A percentile compares a stretch with the other conserved stretches of the same genome.
Evolutionary conservation across 2,888 invertebrate species (phyloP).

Genomic region (Hydraecia micacea): DNA sequence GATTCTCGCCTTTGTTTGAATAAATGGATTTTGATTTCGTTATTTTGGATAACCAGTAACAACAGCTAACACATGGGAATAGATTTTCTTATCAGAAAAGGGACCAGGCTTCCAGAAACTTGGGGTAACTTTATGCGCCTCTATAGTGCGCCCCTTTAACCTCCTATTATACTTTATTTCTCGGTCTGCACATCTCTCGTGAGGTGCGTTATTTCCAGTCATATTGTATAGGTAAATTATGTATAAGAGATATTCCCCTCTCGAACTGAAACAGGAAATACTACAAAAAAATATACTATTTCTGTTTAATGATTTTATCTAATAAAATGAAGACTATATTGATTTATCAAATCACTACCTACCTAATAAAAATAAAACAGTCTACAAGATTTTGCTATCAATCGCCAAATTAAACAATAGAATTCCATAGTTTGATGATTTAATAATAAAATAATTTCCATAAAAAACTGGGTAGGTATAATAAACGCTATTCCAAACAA

Average conservation of each 20-base stretch:
- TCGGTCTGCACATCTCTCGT: not conserved
- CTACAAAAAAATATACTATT: not conserved
- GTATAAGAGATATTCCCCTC: not conserved
- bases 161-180: not conserved
- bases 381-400: slow-evolving; percentile 29
- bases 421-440: slow-evolving; percentile 17
- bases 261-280: not conserved
- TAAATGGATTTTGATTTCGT: not conserved
- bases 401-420: slow-evolving; percentile 15
- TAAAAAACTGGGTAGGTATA: slow-evolving; percentile 20
- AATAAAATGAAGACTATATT: not conserved
- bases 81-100: not conserved
- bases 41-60: not conserved
- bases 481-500: slow-evolving; percentile 29
- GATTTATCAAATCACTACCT: slow-evolving; percentile 5
- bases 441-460: slow-evolving; percentile 12
- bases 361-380: slow-evolving; percentile 12
- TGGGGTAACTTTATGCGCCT: not conserved
- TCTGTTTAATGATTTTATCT: not conserved
- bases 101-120: not conserved
- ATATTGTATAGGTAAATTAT: not conserved
- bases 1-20: not conserved
- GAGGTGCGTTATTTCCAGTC: not conserved
- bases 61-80: not conserved
- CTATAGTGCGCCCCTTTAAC: not conserved